Percentiles rank a stretch among this genome's conserved stretches.
These are phyloP conservation scores for Aurelia sp. DNA, from an alignment of 30 jellyfish, hydroid and myxozoan species.

Conservation along the genomic window DNA sequence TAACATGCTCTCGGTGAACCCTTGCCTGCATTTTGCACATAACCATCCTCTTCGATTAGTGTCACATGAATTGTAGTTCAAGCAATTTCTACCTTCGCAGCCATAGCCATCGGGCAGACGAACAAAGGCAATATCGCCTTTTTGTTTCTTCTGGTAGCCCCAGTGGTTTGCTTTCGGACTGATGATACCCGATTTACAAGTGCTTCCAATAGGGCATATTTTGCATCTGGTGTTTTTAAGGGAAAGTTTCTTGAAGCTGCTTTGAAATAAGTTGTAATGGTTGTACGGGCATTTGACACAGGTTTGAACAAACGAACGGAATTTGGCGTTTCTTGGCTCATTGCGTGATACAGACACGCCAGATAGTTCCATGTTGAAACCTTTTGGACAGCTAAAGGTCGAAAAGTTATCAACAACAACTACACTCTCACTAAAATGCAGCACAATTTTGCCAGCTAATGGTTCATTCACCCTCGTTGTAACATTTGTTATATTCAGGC, in stretches of 20 bases:
- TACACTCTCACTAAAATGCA: background rate
- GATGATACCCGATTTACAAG: constrained; percentile 11
- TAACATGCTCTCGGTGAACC: constrained; percentile 33
- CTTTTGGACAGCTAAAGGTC: constrained; percentile 2
- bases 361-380: background rate
- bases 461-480: constrained; percentile 3
- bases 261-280: constrained; percentile 22
- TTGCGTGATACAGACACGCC: background rate
- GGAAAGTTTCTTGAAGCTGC: constrained; percentile 4
- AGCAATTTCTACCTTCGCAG: constrained; percentile 34
- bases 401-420: constrained; percentile 2
- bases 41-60: constrained; percentile 32
- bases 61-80: constrained; percentile 36
- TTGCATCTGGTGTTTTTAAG: constrained; percentile 8
- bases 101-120: constrained; percentile 40
- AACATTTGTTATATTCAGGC: background rate
- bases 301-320: background rate
- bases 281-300: constrained; percentile 21
- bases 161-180: constrained; percentile 40
- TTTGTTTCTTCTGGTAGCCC: constrained; percentile 31
- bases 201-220: constrained; percentile 52
- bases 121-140: constrained; percentile 15
- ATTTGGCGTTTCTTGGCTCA: background rate
- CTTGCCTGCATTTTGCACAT: constrained; percentile 44
- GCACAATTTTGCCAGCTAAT: background rate